Conservation (phyloP, 1,140 invertebrate species). For the Cherax destructor region DNA sequence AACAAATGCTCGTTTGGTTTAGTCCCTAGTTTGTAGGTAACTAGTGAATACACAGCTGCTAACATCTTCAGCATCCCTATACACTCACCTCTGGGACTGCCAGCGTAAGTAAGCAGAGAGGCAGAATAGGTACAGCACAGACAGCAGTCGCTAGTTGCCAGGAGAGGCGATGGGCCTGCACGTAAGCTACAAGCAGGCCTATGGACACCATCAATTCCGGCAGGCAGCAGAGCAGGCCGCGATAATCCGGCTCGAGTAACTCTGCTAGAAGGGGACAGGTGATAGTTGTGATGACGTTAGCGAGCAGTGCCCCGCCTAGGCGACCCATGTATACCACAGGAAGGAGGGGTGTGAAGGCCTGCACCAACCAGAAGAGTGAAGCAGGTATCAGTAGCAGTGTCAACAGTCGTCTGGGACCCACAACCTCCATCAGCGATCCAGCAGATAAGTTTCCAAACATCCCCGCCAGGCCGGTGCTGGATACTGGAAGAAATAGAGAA, state of each 20-base stretch:
- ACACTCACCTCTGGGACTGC: constrained; percentile 31
- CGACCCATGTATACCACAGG: constrained; percentile 21
- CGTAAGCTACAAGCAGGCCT: constrained; percentile 18
- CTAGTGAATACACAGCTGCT: too few relatives aligned
- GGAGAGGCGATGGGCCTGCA: not conserved
- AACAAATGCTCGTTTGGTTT: too few relatives aligned
- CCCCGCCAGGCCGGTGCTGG: constrained; percentile 7
- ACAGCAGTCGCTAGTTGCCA: constrained; percentile 5
- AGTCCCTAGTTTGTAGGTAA: too few relatives aligned
- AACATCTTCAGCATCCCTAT: too few relatives aligned
- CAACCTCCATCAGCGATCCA: constrained; percentile 7
- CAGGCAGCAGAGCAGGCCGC: constrained; percentile 23
- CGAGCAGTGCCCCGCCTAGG: not conserved
- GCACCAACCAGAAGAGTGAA: constrained; percentile 14
- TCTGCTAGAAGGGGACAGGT: constrained; percentile 10
- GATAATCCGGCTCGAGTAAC: constrained; percentile 5
- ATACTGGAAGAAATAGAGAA: not conserved
- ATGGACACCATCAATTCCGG: constrained; percentile 29
- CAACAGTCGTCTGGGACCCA: constrained; percentile 30
- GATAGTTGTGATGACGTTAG: constrained; percentile 17
- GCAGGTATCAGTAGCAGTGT: constrained; percentile 8
- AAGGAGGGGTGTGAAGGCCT: constrained; percentile 21
- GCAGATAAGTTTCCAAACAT: not conserved
- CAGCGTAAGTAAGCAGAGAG: constrained; percentile 22
- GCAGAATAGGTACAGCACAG: constrained; percentile 21